phyloP scores from a whole-genome alignment of 2,113 vertebrate species.

The Plectropomus leopardus region DNA sequence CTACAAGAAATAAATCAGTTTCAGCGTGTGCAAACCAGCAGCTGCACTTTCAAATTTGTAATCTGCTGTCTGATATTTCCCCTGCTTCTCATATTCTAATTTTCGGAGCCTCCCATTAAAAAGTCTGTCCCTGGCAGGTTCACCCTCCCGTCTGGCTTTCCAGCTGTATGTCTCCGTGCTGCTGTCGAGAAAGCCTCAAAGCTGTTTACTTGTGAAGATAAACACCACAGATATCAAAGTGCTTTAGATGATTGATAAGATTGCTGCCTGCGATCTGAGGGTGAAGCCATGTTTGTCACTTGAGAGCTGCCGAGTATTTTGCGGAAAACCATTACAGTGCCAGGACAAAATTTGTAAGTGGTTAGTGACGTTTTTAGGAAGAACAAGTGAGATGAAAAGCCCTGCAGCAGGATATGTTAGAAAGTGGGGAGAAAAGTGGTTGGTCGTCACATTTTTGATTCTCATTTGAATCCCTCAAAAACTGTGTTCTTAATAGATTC shows the following conservation, averaged over 20 bases:
- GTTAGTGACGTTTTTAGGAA: constrained; percentile 27
- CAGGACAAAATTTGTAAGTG: constrained; percentile 14
- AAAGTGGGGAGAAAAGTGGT: neutral
- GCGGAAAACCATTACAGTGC: neutral
- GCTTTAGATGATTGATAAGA: constrained; percentile 67
- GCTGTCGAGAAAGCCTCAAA: constrained; percentile 53
- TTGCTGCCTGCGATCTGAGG: constrained; percentile 51
- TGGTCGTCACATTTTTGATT: no score
- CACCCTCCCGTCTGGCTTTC: constrained; percentile 11
- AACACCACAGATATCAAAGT: constrained; percentile 60
- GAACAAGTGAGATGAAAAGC: constrained; percentile 1
- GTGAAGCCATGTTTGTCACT: constrained; percentile 20
- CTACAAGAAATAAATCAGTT: constrained; percentile 45
- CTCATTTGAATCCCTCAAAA: no score
- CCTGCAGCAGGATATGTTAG: neutral
- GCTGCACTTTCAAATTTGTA: constrained; percentile 60
- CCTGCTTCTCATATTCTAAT: constrained; percentile 53
- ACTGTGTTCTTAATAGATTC: no score
- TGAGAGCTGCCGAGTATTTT: neutral
- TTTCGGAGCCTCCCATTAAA: constrained; percentile 59
- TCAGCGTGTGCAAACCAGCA: constrained; percentile 40
- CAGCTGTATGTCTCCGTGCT: constrained; percentile 43
- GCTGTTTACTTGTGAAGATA: constrained; percentile 62
- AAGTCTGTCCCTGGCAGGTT: constrained; percentile 51
- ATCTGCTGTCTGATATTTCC: constrained; percentile 54